Percentiles rank a stretch among this genome's conserved stretches.
These are phyloP conservation scores for Drosophila willistoni DNA, from an alignment of 1,140 invertebrate genomes.

Conservation along the genomic window DNA sequence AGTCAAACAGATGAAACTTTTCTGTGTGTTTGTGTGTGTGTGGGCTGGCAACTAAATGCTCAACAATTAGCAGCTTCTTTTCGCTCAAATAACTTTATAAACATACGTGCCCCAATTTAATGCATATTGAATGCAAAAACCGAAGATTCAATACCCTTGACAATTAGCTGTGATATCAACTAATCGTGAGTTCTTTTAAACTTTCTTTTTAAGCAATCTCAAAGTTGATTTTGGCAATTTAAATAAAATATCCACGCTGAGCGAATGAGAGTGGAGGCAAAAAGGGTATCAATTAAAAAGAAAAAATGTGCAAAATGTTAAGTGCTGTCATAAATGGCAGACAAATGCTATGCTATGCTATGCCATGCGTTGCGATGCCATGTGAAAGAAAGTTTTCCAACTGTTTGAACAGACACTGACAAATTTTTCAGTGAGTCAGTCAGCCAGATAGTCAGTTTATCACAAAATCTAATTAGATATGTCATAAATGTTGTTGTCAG, in stretches of 20 bases:
- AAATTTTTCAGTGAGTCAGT: not conserved
- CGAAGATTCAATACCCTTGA: not conserved
- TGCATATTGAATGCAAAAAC: not conserved
- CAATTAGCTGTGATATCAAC: not conserved
- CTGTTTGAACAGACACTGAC: constrained; percentile 4
- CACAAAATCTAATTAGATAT: constrained; percentile 9
- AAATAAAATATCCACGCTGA: too few species aligned
- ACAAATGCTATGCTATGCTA: not conserved
- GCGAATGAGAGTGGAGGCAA: too few species aligned
- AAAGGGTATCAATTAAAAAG: not conserved
- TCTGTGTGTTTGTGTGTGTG: not conserved
- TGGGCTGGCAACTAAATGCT: constrained; percentile 31
- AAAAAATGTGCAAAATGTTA: not conserved
- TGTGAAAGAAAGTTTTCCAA: not conserved
- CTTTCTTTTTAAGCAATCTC: too few species aligned
- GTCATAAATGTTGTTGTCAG: constrained; percentile 2
- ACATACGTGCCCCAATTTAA: not conserved
- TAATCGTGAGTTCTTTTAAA: too few species aligned
- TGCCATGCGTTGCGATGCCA: too few species aligned
- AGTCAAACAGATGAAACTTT: constrained; percentile 9
- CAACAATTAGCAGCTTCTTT: constrained; percentile 48
- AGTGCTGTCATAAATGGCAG: not conserved
- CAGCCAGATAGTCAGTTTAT: constrained; percentile 3
- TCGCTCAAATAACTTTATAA: constrained; percentile 5
- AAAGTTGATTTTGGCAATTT: too few species aligned